Evolutionary conservation across 2,797 vertebrate genomes (phyloP).

Genomic region (Lepilemur septentrionalis): DNA sequence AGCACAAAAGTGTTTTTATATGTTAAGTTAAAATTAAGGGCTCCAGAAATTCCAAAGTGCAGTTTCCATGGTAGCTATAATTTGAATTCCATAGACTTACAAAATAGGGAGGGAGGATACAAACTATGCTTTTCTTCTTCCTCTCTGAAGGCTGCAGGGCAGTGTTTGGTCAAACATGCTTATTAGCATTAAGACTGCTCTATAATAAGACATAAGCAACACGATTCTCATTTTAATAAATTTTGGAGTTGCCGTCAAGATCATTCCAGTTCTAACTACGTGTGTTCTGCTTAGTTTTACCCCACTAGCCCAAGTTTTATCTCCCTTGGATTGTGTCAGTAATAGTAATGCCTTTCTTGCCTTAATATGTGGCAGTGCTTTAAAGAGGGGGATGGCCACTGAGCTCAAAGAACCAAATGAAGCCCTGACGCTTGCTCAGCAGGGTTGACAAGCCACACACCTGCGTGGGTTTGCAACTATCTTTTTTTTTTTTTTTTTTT

Average conservation of each 20-base stretch:
- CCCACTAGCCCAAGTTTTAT: neutral
- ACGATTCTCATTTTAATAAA: neutral
- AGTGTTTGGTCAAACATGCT: neutral
- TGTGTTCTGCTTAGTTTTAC: neutral
- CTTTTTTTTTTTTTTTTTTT: neutral
- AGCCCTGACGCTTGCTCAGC: neutral
- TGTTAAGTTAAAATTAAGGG: slow-evolving; percentile 81
- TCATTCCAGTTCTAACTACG: neutral
- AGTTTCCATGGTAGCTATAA: slow-evolving; percentile 84
- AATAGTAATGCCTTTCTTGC: neutral
- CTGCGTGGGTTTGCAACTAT: neutral
- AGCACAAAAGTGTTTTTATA: slow-evolving; percentile 77
- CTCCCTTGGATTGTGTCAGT: neutral
- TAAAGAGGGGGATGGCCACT: neutral
- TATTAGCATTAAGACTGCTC: neutral
- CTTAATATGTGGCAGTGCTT: neutral
- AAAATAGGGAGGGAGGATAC: slow-evolving; percentile 30
- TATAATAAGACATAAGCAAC: neutral
- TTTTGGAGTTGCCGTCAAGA: neutral
- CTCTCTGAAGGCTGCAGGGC: slow-evolving; percentile 9
- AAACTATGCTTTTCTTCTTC: slow-evolving; percentile 17
- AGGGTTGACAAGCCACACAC: neutral
- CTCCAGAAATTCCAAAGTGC: slow-evolving; percentile 79
- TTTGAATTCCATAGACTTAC: slow-evolving; percentile 76
- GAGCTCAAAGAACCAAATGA: neutral